Conservation (phyloP, 2,113 vertebrate genomes). For the Hirundichthys speculiger region DNA sequence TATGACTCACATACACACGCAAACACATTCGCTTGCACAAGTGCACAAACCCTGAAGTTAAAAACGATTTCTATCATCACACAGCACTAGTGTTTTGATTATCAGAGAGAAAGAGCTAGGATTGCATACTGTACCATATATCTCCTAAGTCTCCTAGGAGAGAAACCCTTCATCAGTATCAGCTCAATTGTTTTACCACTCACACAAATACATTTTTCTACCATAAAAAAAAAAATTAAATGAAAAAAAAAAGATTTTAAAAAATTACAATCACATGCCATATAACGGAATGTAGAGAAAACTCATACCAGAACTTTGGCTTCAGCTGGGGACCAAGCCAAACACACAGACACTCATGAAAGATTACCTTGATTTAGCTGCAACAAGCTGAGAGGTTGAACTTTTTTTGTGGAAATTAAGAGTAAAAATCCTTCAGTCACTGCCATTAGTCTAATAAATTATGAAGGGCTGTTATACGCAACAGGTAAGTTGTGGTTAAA, state of each 20-base stretch:
- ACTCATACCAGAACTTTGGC: constrained; percentile 59
- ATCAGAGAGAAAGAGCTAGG: constrained; percentile 74
- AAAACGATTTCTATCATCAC: constrained; percentile 72
- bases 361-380: constrained; percentile 41
- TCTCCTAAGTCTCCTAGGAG: constrained; percentile 61
- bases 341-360: constrained; percentile 33
- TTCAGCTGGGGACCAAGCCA: constrained; percentile 38
- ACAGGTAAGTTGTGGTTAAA: constrained; percentile 33
- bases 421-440: constrained; percentile 32
- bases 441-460: constrained; percentile 27
- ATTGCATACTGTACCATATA: constrained; percentile 76
- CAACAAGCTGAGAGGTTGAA: constrained; percentile 23
- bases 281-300: constrained; percentile 79
- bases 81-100: constrained; percentile 78
- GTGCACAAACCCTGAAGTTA: constrained; percentile 77
- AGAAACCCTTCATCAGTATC: constrained; percentile 71
- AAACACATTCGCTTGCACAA: constrained; percentile 44
- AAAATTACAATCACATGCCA: constrained; percentile 77
- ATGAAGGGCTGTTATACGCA: constrained; percentile 51
- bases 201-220: constrained; percentile 22
- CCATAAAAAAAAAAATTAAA: background rate
- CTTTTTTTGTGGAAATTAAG: constrained; percentile 29
- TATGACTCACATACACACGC: constrained; percentile 25
- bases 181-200: constrained; percentile 50
- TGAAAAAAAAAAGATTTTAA: constrained; percentile 33